Evolutionary conservation across 2,113 vertebrate genomes (phyloP).

Genomic region (Aphyosemion australe): DNA sequence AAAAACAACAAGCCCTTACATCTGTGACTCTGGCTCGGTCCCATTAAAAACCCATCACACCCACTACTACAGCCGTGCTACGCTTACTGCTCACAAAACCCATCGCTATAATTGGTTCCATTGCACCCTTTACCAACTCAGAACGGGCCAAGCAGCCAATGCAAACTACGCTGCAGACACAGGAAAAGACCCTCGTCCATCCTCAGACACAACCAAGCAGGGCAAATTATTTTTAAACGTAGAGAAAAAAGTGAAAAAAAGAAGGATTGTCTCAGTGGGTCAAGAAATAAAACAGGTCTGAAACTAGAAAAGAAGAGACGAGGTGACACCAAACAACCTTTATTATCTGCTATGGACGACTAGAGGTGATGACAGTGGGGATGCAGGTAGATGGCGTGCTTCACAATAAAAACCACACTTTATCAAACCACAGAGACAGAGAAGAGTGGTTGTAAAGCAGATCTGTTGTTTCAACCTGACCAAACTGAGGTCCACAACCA

Average conservation of each 20-base stretch:
- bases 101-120: slow-evolving; percentile 74
- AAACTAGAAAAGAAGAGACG: slow-evolving; percentile 17
- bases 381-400: slow-evolving; percentile 28
- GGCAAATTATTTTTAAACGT: slow-evolving; percentile 48
- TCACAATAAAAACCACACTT: slow-evolving; percentile 38
- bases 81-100: slow-evolving; percentile 61
- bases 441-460: slow-evolving; percentile 34
- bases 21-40: slow-evolving; percentile 54
- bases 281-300: slow-evolving; percentile 1
- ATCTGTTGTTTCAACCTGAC: slow-evolving; percentile 43
- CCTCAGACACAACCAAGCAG: slow-evolving; percentile 39
- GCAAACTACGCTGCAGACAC: slow-evolving; percentile 44
- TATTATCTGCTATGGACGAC: background rate
- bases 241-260: slow-evolving; percentile 29
- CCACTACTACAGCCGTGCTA: slow-evolving; percentile 45
- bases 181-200: slow-evolving; percentile 35
- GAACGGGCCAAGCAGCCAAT: slow-evolving; percentile 53
- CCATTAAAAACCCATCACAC: slow-evolving; percentile 72
- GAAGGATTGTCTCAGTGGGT: slow-evolving; percentile 24
- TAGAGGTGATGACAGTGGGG: slow-evolving; percentile 19
- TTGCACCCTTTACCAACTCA: slow-evolving; percentile 53
- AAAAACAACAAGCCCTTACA: slow-evolving; percentile 63
- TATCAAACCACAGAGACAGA: slow-evolving; percentile 41
- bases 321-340: slow-evolving; percentile 25
- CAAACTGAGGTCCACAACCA: slow-evolving; percentile 37